Percentiles rank a stretch among this genome's conserved stretches.
These are phyloP conservation scores for Allolobophora icterica DNA, from an alignment of 2,888 invertebrate genomes.

Conservation along the genomic window DNA sequence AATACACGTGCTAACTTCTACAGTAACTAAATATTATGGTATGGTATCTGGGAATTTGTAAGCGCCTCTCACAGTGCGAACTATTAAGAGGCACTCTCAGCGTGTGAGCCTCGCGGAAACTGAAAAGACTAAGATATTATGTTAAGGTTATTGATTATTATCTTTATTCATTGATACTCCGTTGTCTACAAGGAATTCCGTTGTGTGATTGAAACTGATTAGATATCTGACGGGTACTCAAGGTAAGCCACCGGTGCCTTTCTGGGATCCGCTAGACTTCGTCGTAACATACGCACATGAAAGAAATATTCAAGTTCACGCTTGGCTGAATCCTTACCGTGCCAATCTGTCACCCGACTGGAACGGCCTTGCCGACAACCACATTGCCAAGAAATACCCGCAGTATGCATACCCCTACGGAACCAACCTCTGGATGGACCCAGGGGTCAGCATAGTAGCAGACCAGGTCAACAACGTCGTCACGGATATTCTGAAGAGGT, in stretches of 20 bases:
- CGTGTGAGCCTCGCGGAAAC: too few species aligned
- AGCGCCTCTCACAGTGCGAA: too few species aligned
- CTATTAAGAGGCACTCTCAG: too few species aligned
- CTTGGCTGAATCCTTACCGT: conserved; percentile 59
- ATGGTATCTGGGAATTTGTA: too few species aligned
- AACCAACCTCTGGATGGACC: conserved; percentile 59
- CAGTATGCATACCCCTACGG: conserved; percentile 55
- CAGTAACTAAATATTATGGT: too few species aligned
- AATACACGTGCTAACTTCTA: too few species aligned
- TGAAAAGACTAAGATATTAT: too few species aligned
- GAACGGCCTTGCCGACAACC: conserved; percentile 53
- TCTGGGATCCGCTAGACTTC: conserved; percentile 57
- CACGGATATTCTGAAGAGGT: conserved; percentile 54
- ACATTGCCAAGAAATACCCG: conserved; percentile 55
- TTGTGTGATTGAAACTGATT: neutral
- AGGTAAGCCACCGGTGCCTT: conserved; percentile 54
- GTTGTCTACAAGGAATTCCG: neutral
- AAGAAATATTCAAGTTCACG: conserved; percentile 57
- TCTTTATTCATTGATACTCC: neutral
- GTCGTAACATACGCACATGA: conserved; percentile 52
- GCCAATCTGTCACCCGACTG: conserved; percentile 53
- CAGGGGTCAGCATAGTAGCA: conserved; percentile 53
- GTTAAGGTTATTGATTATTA: neutral
- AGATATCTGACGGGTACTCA: conserved; percentile 54
- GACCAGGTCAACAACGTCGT: conserved; percentile 53